phyloP scores from a whole-genome alignment of 2,797 vertebrate species.

The Argentina silus region DNA sequence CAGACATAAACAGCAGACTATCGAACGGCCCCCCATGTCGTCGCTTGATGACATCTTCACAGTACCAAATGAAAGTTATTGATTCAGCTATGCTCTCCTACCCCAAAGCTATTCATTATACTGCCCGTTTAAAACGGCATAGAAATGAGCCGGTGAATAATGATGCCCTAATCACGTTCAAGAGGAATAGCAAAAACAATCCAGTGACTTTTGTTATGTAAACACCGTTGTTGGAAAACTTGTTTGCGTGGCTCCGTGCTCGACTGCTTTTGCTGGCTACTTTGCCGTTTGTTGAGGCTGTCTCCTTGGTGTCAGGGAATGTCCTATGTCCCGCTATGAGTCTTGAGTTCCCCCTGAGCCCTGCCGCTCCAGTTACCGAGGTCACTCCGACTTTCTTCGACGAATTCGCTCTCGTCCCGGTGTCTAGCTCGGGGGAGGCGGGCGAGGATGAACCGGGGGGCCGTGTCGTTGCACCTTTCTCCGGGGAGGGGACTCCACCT shows the following conservation, averaged over 20 bases:
- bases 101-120: too few relatives aligned
- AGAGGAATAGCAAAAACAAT: not conserved
- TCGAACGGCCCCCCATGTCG: not conserved
- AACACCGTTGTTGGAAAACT: not conserved
- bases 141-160: too few relatives aligned
- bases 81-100: too few relatives aligned
- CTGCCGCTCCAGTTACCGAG: constrained; percentile 18
- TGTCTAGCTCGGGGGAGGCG: constrained; percentile 1
- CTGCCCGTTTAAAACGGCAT: too few relatives aligned
- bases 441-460: not conserved
- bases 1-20: constrained; percentile 47
- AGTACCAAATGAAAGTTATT: too few relatives aligned
- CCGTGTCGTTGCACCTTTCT: not conserved
- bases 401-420: not conserved
- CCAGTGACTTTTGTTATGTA: not conserved
- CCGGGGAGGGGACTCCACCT: not conserved
- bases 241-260: constrained; percentile 8
- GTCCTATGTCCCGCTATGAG: constrained; percentile 16
- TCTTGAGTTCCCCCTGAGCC: constrained; percentile 11
- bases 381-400: not conserved
- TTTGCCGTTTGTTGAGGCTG: constrained; percentile 8
- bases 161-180: too few relatives aligned
- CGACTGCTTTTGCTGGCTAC: constrained; percentile 18
- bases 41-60: not conserved
- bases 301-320: constrained; percentile 6